phyloP scores from a whole-genome alignment of 2,888 invertebrate species.

The Eremobia ochroleuca region DNA sequence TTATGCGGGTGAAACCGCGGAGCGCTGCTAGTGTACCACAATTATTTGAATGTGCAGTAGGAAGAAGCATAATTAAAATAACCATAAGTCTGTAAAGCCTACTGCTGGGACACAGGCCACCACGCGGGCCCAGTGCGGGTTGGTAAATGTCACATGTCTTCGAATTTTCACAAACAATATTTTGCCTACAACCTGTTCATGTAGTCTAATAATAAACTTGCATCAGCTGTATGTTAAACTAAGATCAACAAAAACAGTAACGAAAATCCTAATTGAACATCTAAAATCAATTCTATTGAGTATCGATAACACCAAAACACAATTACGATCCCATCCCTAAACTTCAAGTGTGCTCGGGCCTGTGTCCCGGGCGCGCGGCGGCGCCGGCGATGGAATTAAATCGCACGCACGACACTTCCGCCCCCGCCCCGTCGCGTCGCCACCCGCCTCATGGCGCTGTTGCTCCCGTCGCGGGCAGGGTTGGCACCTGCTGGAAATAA shows the following conservation, averaged over 20 bases:
- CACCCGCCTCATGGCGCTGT: constrained; percentile 67
- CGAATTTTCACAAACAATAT: neutral
- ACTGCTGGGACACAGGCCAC: too few relatives aligned
- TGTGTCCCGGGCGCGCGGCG: constrained; percentile 83
- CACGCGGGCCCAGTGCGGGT: too few relatives aligned
- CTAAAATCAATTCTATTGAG: constrained; percentile 23
- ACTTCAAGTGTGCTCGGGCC: constrained; percentile 66
- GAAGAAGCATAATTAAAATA: neutral
- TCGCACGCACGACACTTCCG: constrained; percentile 90
- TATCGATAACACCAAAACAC: constrained; percentile 62
- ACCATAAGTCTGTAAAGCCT: too few relatives aligned
- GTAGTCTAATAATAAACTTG: neutral
- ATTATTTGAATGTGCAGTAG: neutral
- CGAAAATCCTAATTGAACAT: neutral
- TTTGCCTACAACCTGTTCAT: neutral
- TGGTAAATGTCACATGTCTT: too few relatives aligned
- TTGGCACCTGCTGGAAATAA: constrained; percentile 23
- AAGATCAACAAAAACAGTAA: neutral
- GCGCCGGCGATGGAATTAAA: constrained; percentile 90
- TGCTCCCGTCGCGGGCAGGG: constrained; percentile 64
- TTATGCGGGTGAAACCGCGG: too few relatives aligned
- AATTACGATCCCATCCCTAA: constrained; percentile 48
- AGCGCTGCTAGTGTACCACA: too few relatives aligned
- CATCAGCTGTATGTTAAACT: neutral
- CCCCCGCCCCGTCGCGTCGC: constrained; percentile 73